Base-by-base conservation (phyloP, 1,140 invertebrate species). In the Brachionus calyciflorus region DNA sequence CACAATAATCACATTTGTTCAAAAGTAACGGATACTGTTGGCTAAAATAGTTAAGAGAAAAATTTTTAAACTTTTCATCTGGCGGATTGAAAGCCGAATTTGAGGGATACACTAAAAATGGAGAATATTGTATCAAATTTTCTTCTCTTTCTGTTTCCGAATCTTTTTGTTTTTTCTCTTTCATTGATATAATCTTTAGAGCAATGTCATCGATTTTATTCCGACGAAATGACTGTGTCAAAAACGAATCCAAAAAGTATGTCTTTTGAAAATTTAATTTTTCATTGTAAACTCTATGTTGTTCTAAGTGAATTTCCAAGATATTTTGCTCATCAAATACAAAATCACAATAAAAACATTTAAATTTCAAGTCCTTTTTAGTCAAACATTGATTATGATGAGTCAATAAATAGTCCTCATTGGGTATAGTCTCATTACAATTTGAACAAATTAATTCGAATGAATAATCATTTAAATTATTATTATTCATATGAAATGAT, bases 171-270 rank as follows among this genome's bases (percentile, higher is more conserved):
- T 65, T 65, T 44, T 46, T 41, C 24, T 65, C 37, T 24, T 65
- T 65, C 60, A 65, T 65, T 65, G 60, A 65, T 2, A 65, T 44
- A 44, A 65, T 65, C 44, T 41, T 65, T 4, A 44, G 10, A 24
- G 60, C 60, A 26, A 65, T 65, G 24, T 65, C 60, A 44, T 65
- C 60, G 30, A 65, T 65, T 65, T 44, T 41, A 17, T 46, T 46
- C n/a, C n/a, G n/a, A 46, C 5, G 5, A 5, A 46, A 46, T 46
- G 9, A 14, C 44, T 10, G 2, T 46, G 5, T 37, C 3, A 65
- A 24, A 14, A 65, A 21, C 3, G 33, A 65, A 9, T 65, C 60
- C 41, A 65, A 24, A 21, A 44, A 26, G 44, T 65, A 65, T 1
- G 12, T 65, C 28, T 12, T 65, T 14, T 65, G 41, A 26, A 40